phyloP scores from a whole-genome alignment of 2,113 vertebrate genomes.

The Epinephelus fuscoguttatus region DNA sequence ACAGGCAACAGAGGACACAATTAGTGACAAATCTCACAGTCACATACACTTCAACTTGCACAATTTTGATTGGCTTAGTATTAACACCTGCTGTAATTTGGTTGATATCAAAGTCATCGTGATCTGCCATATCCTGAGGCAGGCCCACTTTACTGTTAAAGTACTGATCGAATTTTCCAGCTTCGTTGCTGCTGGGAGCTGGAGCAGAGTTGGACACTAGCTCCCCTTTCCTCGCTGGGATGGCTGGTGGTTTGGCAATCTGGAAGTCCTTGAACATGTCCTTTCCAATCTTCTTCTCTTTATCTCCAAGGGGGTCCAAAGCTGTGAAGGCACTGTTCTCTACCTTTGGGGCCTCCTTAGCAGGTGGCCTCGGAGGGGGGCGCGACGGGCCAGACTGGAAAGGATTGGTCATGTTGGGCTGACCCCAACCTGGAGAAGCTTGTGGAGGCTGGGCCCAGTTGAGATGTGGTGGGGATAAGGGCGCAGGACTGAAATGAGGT shows the following conservation, averaged over 20 bases:
- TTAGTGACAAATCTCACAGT: constrained; percentile 3
- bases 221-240: constrained; percentile 90
- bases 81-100: constrained; percentile 81
- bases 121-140: constrained; percentile 83
- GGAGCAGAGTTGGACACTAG: constrained; percentile 53
- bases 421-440: constrained; percentile 81
- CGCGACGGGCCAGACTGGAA: constrained; percentile 89
- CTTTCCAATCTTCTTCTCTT: constrained; percentile 91
- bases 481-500: constrained; percentile 75
- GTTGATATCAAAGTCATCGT: constrained; percentile 85
- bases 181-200: constrained; percentile 68
- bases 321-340: constrained; percentile 92
- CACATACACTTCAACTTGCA: neutral
- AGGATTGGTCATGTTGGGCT: constrained; percentile 83
- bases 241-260: constrained; percentile 89
- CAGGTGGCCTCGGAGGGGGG: constrained; percentile 87
- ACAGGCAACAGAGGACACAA: constrained; percentile 17
- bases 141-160: constrained; percentile 88
- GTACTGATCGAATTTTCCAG: constrained; percentile 84
- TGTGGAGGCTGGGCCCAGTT: constrained; percentile 83
- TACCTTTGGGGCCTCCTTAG: constrained; percentile 84
- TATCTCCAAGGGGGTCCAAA: constrained; percentile 94
- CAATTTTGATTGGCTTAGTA: constrained; percentile 68
- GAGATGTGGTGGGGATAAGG: constrained; percentile 76
- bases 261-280: constrained; percentile 99